A percentile compares a stretch with the other conserved stretches of the same genome.
These are phyloP conservation scores for Cotesia glomerata DNA, from an alignment of 1,140 invertebrate species.

Conservation along the genomic window DNA sequence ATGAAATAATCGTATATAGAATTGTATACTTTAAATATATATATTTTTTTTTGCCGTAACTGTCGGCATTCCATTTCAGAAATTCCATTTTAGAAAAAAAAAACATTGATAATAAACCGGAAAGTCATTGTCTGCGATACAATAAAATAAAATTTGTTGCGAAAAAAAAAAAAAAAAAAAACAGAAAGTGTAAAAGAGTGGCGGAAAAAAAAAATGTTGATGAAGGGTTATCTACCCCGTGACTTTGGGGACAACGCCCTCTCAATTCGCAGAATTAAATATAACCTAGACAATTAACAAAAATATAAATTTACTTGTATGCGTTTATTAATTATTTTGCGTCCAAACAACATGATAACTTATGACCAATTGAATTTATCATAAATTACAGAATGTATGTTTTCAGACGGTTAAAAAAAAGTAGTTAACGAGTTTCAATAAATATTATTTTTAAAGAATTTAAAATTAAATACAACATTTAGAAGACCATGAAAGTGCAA, in stretches of 20 bases:
- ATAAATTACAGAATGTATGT: background rate
- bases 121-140: background rate
- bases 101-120: constrained; percentile 1
- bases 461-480: too few species aligned
- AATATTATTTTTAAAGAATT: background rate
- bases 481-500: constrained; percentile 2
- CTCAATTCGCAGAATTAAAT: constrained; percentile 5
- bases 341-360: too few species aligned
- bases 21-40: background rate
- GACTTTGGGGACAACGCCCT: constrained; percentile 10
- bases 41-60: background rate
- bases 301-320: background rate
- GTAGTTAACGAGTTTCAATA: background rate
- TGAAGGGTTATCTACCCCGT: background rate
- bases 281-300: background rate
- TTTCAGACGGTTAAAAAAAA: background rate
- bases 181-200: background rate
- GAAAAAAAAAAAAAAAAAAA: background rate
- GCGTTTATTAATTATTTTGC: background rate
- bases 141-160: constrained; percentile 2
- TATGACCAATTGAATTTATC: too few species aligned
- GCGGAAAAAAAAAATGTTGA: background rate
- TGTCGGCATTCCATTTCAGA: too few species aligned
- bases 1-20: background rate
- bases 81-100: background rate